Evolutionary conservation across 2,113 vertebrate genomes (phyloP).

Genomic region (Pungitius pungitius): DNA sequence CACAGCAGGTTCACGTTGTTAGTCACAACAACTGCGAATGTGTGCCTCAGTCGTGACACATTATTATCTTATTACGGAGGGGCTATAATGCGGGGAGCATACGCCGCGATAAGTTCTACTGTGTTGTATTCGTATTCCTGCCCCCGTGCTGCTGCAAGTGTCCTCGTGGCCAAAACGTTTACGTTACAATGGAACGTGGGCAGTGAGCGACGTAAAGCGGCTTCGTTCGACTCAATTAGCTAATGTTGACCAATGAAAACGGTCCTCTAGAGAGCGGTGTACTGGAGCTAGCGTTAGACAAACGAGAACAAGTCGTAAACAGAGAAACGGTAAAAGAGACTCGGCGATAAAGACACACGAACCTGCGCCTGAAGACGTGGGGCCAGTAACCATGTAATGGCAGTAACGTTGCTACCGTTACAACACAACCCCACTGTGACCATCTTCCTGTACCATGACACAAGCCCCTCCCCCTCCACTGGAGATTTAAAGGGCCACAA

Average conservation of each 20-base stretch:
- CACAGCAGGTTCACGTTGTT: too few species aligned
- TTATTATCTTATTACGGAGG: too few species aligned
- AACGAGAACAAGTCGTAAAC: not conserved
- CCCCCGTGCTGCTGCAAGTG: not conserved
- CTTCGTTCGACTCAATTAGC: too few species aligned
- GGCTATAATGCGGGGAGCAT: too few species aligned
- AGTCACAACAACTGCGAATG: too few species aligned
- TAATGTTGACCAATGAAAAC: too few species aligned
- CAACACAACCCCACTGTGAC: too few species aligned
- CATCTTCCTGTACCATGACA: not conserved
- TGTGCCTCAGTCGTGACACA: too few species aligned
- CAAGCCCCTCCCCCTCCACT: not conserved
- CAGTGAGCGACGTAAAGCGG: not conserved
- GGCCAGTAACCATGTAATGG: too few species aligned
- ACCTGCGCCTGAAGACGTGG: not conserved
- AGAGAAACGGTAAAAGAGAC: not conserved
- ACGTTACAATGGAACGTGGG: not conserved
- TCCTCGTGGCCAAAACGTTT: not conserved
- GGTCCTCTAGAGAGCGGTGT: too few species aligned
- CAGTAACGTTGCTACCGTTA: too few species aligned
- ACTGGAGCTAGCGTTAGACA: not conserved
- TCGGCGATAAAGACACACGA: not conserved
- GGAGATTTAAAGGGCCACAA: conserved; percentile 21
- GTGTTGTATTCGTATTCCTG: not conserved
- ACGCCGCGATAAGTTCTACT: too few species aligned